phyloP scores from a whole-genome alignment of 92 coral and sea anemone species.

The Zoanthus sansibaricus region DNA sequence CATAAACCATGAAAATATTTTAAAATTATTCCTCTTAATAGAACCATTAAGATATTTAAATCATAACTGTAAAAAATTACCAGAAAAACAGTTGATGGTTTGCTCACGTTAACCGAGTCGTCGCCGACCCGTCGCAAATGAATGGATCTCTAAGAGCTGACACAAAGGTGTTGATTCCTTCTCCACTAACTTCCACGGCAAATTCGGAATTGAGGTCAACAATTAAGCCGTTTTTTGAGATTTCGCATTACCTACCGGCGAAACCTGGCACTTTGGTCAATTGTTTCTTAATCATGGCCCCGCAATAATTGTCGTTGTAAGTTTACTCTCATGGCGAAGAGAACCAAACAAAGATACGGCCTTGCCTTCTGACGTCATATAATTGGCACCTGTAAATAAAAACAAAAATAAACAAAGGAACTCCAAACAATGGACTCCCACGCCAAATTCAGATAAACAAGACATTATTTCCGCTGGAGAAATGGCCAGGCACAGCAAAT shows the following conservation, averaged over 20 bases:
- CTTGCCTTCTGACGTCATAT: slow-evolving; percentile 94
- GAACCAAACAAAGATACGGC: slow-evolving; percentile 96
- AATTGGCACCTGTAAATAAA: slow-evolving; percentile 99
- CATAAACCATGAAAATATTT: slow-evolving; percentile 12
- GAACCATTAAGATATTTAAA: neutral
- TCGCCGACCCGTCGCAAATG: slow-evolving; percentile 46
- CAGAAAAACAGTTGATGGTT: slow-evolving; percentile 36
- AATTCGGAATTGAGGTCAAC: slow-evolving; percentile 43
- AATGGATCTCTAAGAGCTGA: slow-evolving; percentile 32
- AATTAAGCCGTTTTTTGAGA: neutral
- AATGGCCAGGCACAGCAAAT: slow-evolving; percentile 3
- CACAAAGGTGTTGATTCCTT: slow-evolving; percentile 22
- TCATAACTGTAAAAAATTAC: slow-evolving; percentile 35
- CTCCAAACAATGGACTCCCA: slow-evolving; percentile 89
- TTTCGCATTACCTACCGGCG: slow-evolving; percentile 11
- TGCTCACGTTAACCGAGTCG: slow-evolving; percentile 32
- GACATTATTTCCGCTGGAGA: slow-evolving; percentile 67
- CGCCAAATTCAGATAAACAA: slow-evolving; percentile 90
- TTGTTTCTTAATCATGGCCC: slow-evolving; percentile 70
- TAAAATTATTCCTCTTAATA: neutral
- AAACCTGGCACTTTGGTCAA: slow-evolving; percentile 50
- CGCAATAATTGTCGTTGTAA: slow-evolving; percentile 80
- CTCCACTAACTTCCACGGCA: neutral
- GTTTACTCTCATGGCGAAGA: slow-evolving; percentile 68
- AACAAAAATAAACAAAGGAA: slow-evolving; percentile 99